These are phyloP conservation scores for Marcusenius ussheri DNA, from an alignment of 2,113 vertebrate species.

Conservation along the genomic window DNA sequence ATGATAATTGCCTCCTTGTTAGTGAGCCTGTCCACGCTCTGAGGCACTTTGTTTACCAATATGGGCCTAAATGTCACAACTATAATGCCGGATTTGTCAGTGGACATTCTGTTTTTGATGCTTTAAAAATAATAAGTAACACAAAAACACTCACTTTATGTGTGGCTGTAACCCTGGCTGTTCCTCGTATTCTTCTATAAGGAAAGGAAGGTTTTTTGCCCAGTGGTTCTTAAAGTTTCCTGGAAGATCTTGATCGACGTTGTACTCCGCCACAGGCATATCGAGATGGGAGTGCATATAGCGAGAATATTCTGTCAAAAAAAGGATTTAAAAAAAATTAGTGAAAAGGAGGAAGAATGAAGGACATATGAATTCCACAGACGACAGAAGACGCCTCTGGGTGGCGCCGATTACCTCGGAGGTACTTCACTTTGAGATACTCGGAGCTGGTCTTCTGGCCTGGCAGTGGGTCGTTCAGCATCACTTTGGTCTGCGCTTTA, in stretches of 20 bases:
- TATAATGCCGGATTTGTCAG: not conserved
- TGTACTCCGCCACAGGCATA: conserved; percentile 84
- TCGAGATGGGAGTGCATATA: conserved; percentile 94
- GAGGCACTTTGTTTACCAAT: not conserved
- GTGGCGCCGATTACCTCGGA: conserved; percentile 69
- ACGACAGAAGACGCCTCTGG: not conserved
- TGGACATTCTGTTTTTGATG: not conserved
- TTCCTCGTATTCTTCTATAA: conserved; percentile 95
- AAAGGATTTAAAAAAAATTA: not conserved
- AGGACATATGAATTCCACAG: not conserved
- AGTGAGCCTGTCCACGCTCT: not conserved
- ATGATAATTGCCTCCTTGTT: not conserved
- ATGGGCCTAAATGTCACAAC: not conserved
- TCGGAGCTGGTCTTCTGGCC: conserved; percentile 95
- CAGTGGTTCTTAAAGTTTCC: conserved; percentile 96
- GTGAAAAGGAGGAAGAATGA: not conserved
- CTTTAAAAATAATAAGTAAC: not conserved
- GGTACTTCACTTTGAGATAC: conserved; percentile 96
- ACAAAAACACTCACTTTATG: conserved; percentile 71
- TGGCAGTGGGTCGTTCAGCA: conserved; percentile 90
- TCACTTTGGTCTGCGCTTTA: conserved; percentile 96
- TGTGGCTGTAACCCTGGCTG: conserved; percentile 93
- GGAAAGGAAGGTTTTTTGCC: conserved; percentile 93
- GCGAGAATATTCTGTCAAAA: conserved; percentile 82
- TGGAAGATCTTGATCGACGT: conserved; percentile 80